Base-by-base conservation (phyloP, 2,113 vertebrate genomes). In the Sorex araneus region DNA sequence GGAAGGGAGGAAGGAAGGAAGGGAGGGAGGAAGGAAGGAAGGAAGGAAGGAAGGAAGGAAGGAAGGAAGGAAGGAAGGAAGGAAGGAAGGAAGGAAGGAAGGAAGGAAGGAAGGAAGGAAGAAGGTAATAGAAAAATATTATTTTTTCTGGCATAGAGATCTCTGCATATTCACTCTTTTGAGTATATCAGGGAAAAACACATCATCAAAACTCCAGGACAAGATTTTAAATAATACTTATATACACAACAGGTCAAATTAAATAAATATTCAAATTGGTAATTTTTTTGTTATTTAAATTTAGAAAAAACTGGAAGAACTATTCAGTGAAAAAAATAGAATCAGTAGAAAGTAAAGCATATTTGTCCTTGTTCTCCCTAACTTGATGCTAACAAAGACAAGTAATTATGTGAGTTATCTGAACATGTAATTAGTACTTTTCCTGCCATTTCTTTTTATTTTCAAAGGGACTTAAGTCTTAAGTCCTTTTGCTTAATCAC, bases 251-350 rank as follows among this genome's bases (percentile, higher is more conserved):
- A 64, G 10, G 12, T 13, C 71, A 67, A 81, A 71, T n/a, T 84
- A 80, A 93, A 80, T 40, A 77, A 82, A 50, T 67, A 77, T 50
- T 92, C 63, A 12, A 84, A 54, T 86, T 67, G 1, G 7, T 64
- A 6, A 78, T 60, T 83, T 50, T 50, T 83, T 76, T 79, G 12
- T 75, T 84, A 12, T 73, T 63, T 64, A 71, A 81, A 90, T 84
- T 66, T 34, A 40, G 12, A 47, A 73, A 7, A 50, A 16, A 18
- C 69, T 36, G 21, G 47, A 45, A 84, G 21, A 47, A 23, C 50
- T 11, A 77, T 50, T 43, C 11, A 67, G 27, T 12, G 50, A 77
- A 8, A 45, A 45, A 66, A 71, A 36, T 5, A 50, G 7, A 50
- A 8, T 63, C 15, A 21, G 3, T 36, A 25, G 5, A 43, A 93